These are phyloP conservation scores for Caenorhabditis sinica DNA, from an alignment of 2,888 invertebrate species.

Conservation along the genomic window DNA sequence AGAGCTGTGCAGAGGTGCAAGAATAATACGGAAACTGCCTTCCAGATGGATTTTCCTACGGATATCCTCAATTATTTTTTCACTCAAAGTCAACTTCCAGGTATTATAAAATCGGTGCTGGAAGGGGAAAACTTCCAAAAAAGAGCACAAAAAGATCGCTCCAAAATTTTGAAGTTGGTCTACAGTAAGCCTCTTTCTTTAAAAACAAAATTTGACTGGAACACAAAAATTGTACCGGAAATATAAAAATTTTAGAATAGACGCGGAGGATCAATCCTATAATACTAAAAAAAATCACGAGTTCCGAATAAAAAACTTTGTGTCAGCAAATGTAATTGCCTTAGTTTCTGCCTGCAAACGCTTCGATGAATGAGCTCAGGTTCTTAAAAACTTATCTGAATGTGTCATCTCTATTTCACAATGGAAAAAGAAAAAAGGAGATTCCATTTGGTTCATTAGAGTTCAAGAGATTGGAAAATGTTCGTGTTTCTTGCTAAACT, in stretches of 20 bases:
- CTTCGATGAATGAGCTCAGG: neutral
- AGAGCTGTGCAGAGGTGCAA: conserved; percentile 4
- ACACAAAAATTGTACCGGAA: no score
- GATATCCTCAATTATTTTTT: conserved; percentile 34
- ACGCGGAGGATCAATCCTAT: neutral
- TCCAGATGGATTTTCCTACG: neutral
- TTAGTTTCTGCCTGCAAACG: neutral
- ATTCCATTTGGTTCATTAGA: no score
- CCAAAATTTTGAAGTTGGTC: no score
- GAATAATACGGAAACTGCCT: conserved; percentile 13
- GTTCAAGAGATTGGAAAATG: no score
- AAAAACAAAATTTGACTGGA: no score
- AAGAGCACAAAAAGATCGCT: neutral
- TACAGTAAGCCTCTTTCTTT: no score
- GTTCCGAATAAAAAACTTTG: neutral
- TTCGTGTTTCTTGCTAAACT: no score
- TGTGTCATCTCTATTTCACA: neutral
- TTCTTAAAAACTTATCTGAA: neutral
- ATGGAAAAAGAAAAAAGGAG: neutral
- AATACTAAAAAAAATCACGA: neutral
- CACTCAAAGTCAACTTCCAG: neutral
- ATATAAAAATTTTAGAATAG: no score
- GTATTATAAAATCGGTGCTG: neutral
- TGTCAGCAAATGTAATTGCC: neutral
- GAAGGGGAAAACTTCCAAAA: neutral